Conservation (phyloP, 23 tunicate genomes). For the Clavelina lepadiformis region DNA sequence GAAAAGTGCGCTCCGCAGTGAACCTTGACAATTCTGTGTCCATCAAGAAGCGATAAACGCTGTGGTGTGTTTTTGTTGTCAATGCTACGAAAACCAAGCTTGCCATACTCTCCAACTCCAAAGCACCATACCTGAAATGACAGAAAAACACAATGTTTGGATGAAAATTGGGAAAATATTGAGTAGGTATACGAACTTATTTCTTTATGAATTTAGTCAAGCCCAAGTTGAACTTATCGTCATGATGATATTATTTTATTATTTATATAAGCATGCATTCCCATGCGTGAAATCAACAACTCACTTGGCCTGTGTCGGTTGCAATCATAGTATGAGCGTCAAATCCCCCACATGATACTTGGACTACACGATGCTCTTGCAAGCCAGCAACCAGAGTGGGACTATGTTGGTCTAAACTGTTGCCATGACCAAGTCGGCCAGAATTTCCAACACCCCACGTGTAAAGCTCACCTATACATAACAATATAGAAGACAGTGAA, state of each 20-base stretch:
- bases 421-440: constrained; percentile 81
- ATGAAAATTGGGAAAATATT: too few species aligned
- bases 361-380: constrained; percentile 5
- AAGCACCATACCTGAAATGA: constrained; percentile 63
- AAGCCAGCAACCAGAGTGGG: constrained; percentile 52
- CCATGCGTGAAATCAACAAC: too few species aligned
- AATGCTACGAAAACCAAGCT: constrained; percentile 44
- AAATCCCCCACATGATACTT: constrained; percentile 43
- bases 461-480: constrained; percentile 48
- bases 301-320: constrained; percentile 39
- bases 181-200: too few species aligned
- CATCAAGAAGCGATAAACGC: constrained; percentile 5
- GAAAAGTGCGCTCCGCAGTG: constrained; percentile 31
- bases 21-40: constrained; percentile 24
- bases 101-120: constrained; percentile 90
- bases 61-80: constrained; percentile 31
- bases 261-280: too few species aligned
- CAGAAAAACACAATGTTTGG: too few species aligned
- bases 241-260: too few species aligned
- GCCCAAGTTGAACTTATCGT: too few species aligned
- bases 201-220: too few species aligned
- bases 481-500: too few species aligned
- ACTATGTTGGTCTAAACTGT: constrained; percentile 36
- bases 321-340: constrained; percentile 51
- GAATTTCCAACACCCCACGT: constrained; percentile 91